These are phyloP conservation scores for Drosophila trapezifrons DNA, from an alignment of 1,140 invertebrate genomes.

Conservation along the genomic window DNA sequence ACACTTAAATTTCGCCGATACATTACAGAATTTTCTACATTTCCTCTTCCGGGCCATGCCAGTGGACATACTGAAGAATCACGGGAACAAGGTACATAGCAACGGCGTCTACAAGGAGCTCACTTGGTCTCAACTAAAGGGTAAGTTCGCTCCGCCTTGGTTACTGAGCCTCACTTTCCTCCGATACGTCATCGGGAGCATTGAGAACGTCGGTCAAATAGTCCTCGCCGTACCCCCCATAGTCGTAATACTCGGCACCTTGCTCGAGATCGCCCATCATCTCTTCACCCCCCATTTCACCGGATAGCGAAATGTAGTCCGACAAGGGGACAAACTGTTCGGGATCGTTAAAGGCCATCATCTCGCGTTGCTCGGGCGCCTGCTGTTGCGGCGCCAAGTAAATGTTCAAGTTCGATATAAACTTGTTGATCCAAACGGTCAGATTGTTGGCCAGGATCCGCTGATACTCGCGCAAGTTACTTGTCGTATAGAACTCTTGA, in stretches of 20 bases:
- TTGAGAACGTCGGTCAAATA: conserved; percentile 15
- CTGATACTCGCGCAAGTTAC: conserved; percentile 74
- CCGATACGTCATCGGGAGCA: conserved; percentile 27
- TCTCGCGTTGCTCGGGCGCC: conserved; percentile 33
- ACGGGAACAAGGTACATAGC: conserved; percentile 72
- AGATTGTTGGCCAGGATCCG: conserved; percentile 75
- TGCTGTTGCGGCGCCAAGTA: conserved; percentile 65
- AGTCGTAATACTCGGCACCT: conserved; percentile 18
- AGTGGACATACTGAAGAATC: conserved; percentile 79
- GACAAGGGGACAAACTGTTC: conserved; percentile 71
- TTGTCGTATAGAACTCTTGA: conserved; percentile 79
- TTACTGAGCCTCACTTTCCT: conserved; percentile 36
- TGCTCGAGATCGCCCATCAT: conserved; percentile 40
- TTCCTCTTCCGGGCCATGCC: conserved; percentile 83
- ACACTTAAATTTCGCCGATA: conserved; percentile 51
- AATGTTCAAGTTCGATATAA: conserved; percentile 80
- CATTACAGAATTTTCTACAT: conserved; percentile 74
- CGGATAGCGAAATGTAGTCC: conserved; percentile 70
- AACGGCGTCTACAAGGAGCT: conserved; percentile 72
- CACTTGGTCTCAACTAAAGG: conserved; percentile 69
- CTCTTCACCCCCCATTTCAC: conserved; percentile 35
- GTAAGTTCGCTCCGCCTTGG: conserved; percentile 49
- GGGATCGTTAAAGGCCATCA: conserved; percentile 47
- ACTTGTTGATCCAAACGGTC: conserved; percentile 83
- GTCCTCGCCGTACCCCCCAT: conserved; percentile 30